Base-by-base conservation (phyloP, 2,888 invertebrate genomes). In the Colletes collaris region DNA sequence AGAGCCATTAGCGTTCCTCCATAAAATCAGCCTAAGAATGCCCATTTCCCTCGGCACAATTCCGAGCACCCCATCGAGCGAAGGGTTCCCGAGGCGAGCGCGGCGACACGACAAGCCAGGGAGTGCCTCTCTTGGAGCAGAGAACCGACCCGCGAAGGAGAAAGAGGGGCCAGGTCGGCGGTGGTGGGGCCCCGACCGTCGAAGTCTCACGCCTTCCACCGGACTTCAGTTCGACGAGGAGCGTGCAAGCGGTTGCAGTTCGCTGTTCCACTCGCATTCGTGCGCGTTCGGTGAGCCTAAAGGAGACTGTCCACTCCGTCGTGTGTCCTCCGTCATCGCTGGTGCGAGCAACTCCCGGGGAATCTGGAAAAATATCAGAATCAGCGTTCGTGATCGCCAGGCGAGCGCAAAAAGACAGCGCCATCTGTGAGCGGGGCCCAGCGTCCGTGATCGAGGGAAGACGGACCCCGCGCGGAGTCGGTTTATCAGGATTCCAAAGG, bases 161-260 rank as follows among this genome's bases (percentile, higher is more conserved):
- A 77, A 79, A 82, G 82, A 81, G 83, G 77, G 85, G 81, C 82
- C 87, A 7, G 46, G 76, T 76, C 84, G 74, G 3, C 46, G 53
- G 76, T 75, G 82, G 80, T 81, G 85, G 85, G 86, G 71, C 66
- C 52, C 71, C 68, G 72, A 80, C 68, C 64, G 75, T 63, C 78
- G 78, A 60, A 81, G 87, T 87, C 87, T 87, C 86, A 87, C 86
- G 85, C 82, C 82, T 86, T 81, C 80, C 70, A 67, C 60, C 69
- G 76, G 88, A 84, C 87, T 86, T 90, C 92, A 92, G 92, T 93
- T 86, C 83, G 89, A 90, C 86, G 87, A 88, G 88, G 90, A 91
- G 88, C 89, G 92, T 76, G 72, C 73, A 68, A 55, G 68, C 66
- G 81, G 64, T 11, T 60, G 66, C 76, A 75, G 49, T 68, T 79